A percentile compares a stretch with the other conserved stretches of the same genome.
Conservation (phyloP, 2,113 vertebrate species). For the Prunella himalayana region DNA sequence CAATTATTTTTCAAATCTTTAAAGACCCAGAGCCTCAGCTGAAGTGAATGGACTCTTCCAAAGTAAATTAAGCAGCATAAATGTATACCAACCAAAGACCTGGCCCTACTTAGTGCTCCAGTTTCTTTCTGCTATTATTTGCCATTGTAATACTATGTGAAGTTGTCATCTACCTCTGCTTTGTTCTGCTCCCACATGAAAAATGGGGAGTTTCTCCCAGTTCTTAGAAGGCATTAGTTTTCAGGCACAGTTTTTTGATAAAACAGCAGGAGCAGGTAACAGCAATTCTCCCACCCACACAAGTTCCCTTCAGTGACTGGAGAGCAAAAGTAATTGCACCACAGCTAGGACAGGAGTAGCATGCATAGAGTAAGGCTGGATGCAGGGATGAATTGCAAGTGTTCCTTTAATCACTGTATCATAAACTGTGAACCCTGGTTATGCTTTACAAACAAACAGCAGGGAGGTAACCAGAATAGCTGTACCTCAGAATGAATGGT, state of each 20-base stretch:
- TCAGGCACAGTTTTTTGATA: neutral
- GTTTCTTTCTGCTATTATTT: neutral
- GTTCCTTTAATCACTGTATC: neutral
- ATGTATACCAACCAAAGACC: neutral
- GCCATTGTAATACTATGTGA: neutral
- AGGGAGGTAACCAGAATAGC: neutral
- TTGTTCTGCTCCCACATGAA: neutral
- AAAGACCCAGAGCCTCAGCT: neutral
- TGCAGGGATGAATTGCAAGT: neutral
- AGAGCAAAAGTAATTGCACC: neutral
- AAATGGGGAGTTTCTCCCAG: neutral
- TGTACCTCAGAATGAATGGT: neutral
- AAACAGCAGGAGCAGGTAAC: neutral
- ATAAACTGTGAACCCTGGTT: neutral
- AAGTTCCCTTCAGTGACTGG: neutral
- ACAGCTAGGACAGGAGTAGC: neutral
- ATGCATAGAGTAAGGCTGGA: neutral
- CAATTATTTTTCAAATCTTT: neutral
- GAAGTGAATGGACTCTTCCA: neutral
- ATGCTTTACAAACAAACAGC: neutral
- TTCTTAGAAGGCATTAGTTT: neutral
- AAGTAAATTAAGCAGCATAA: neutral
- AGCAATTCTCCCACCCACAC: neutral
- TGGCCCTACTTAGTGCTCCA: neutral
- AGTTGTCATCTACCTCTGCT: neutral